Percentiles rank a stretch among this genome's conserved stretches.
Evolutionary conservation across 53 echinoderm and acorn worm species (phyloP).

Genomic region (Hippasteria phrygiana): DNA sequence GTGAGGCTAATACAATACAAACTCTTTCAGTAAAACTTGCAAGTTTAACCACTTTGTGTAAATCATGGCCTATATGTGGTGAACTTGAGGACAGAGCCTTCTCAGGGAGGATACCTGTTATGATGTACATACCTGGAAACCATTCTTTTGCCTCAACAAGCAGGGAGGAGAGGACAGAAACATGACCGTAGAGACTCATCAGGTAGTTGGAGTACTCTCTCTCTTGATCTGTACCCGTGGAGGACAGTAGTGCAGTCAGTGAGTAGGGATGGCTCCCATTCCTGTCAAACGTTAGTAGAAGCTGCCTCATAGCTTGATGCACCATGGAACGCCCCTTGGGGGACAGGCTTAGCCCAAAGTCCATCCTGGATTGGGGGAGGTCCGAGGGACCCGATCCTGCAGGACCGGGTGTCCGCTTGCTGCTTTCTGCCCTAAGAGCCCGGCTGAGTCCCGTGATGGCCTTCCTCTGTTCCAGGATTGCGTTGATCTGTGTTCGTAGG

Average conservation of each 20-base stretch:
- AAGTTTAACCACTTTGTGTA: too few relatives aligned
- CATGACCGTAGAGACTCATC: constrained; percentile 88
- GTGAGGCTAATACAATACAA: too few relatives aligned
- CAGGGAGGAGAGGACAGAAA: constrained; percentile 85
- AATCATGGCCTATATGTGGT: too few relatives aligned
- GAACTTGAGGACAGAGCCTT: neutral
- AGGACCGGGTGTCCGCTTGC: neutral
- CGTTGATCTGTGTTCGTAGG: constrained; percentile 72
- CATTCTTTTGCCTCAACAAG: constrained; percentile 83
- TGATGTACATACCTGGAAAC: constrained; percentile 77
- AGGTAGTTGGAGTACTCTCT: constrained; percentile 78
- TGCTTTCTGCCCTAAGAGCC: constrained; percentile 24
- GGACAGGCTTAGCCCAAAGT: neutral
- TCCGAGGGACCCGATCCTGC: neutral
- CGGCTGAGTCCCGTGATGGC: constrained; percentile 40
- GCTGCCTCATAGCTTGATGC: constrained; percentile 68
- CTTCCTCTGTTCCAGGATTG: constrained; percentile 62
- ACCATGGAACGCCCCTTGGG: constrained; percentile 64
- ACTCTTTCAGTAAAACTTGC: too few relatives aligned
- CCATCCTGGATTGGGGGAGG: neutral
- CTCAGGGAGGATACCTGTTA: neutral
- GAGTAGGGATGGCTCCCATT: constrained; percentile 59
- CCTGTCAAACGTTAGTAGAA: constrained; percentile 81
- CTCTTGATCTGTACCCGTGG: constrained; percentile 47
- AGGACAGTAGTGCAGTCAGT: constrained; percentile 46